Base-by-base conservation (phyloP, 2,888 invertebrate species). In the Drosophila helvetica region DNA sequence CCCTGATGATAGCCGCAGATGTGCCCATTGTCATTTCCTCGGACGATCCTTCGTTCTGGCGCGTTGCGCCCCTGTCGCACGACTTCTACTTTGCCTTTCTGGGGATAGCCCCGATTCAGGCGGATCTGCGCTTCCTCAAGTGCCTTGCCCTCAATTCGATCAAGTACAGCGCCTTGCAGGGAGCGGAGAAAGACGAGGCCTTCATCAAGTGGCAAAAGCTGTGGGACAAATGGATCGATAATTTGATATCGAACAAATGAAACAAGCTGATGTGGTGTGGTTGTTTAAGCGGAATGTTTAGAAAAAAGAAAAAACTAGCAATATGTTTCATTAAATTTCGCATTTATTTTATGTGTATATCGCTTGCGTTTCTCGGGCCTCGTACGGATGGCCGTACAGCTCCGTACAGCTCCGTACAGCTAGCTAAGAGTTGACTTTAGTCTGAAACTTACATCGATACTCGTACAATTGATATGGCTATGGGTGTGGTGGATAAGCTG, bases 31-130 rank as follows among this genome's bases (percentile, higher is more conserved):
- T 96, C 0, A 92, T 97, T n/a, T 95, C 96, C 0, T 95, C 95
- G 77, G 96, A 97, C 85, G 96, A 96, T 90, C 96, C 96, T 0
- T 95, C 95, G 0, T 93, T 95, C 19, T 97, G 96, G 96, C 95
- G 94, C 4, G 94, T 95, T 0, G 93, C 93, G 64, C 95, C 94
- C 0, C 90, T 96, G 6, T 95, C 95, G 57, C 95, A 96, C 79
- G 97, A 97, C 84, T 96, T 95, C 90, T 97, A 96, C 89, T 94
- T 95, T 52, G 95, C 95, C 0, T 96, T 96, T 78, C 93, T 96
- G 89, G 96, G 95, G 0, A 94, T 96, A 25, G 95, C 96, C 7
- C 95, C 95, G 22, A 93, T 93, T 38, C 91, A 93, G 8, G 93
- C 95, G 0, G 96, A 96, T 78, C 90, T 97, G 43, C 93, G 94